Evolutionary conservation across 1,140 invertebrate genomes (phyloP).

Genomic region (Globodera ellingtonae): DNA sequence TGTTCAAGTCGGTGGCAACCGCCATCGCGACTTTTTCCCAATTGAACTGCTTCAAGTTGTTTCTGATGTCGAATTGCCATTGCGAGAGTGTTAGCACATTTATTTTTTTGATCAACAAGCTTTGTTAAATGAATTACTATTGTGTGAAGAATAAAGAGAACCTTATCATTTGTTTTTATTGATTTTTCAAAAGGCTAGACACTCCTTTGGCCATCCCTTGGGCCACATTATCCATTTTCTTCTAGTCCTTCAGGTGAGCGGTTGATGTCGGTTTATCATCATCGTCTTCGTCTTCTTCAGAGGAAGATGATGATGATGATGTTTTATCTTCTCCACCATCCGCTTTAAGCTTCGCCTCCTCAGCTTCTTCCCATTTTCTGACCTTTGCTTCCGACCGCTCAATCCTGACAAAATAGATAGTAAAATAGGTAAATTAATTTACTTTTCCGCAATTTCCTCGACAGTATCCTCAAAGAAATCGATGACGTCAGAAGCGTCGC

Average conservation of each 20-base stretch:
- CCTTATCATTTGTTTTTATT: neutral
- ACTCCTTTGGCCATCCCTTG: too few relatives aligned
- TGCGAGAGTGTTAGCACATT: neutral
- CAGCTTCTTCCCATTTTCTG: neutral
- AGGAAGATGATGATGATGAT: neutral
- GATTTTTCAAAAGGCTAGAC: too few relatives aligned
- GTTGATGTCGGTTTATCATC: too few relatives aligned
- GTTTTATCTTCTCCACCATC: neutral
- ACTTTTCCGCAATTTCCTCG: neutral
- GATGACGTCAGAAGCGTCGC: neutral
- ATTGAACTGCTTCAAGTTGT: neutral
- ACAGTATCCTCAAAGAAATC: neutral
- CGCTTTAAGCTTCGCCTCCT: neutral
- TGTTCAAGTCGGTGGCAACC: neutral
- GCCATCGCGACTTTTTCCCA: neutral
- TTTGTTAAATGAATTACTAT: too few relatives aligned
- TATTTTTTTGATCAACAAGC: neutral
- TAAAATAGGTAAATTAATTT: too few relatives aligned
- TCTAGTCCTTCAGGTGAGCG: too few relatives aligned
- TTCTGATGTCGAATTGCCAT: neutral
- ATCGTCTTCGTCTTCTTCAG: too few relatives aligned
- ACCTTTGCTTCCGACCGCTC: neutral
- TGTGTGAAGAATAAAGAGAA: too few relatives aligned
- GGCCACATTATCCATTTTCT: too few relatives aligned
- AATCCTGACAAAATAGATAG: too few relatives aligned